Evolutionary conservation across 2,113 vertebrate species (phyloP).

Genomic region (Pavo muticus): DNA sequence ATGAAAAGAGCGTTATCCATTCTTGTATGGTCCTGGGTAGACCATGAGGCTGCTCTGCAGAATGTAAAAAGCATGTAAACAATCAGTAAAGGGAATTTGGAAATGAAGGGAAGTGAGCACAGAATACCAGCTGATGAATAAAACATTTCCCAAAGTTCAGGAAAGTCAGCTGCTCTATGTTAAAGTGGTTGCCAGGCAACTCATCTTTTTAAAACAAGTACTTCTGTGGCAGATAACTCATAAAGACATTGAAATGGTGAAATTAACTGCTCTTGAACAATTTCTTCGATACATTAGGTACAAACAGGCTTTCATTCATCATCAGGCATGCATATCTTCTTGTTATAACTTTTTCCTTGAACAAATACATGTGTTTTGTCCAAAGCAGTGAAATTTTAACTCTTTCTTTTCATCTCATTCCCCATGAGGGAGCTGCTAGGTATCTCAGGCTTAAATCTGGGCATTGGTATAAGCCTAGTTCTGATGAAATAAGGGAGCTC

Average conservation of each 20-base stretch:
- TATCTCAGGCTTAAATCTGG: neutral
- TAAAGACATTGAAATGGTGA: slow-evolving; percentile 72
- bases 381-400: slow-evolving; percentile 71
- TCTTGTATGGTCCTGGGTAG: neutral
- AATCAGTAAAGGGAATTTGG: slow-evolving; percentile 60
- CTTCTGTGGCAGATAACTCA: slow-evolving; percentile 76
- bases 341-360: slow-evolving; percentile 68
- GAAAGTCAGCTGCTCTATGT: slow-evolving; percentile 75
- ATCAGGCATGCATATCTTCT: slow-evolving; percentile 73
- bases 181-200: slow-evolving; percentile 81
- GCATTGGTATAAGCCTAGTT: neutral
- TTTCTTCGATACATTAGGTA: slow-evolving; percentile 70
- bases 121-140: slow-evolving; percentile 79
- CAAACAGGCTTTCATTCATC: slow-evolving; percentile 59
- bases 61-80: slow-evolving; percentile 67
- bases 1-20: neutral
- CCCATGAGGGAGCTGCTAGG: slow-evolving; percentile 1
- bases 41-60: slow-evolving; percentile 41
- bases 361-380: slow-evolving; percentile 67
- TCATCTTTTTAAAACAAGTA: slow-evolving; percentile 76
- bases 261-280: slow-evolving; percentile 71
- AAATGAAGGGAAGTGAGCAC: slow-evolving; percentile 68
- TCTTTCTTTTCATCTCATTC: slow-evolving; percentile 61
- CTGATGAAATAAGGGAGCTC: slow-evolving; percentile 23
- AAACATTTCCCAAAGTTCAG: slow-evolving; percentile 77